Evolutionary conservation across 2,888 invertebrate genomes (phyloP).

Genomic region (Phyto melanocephala): DNA sequence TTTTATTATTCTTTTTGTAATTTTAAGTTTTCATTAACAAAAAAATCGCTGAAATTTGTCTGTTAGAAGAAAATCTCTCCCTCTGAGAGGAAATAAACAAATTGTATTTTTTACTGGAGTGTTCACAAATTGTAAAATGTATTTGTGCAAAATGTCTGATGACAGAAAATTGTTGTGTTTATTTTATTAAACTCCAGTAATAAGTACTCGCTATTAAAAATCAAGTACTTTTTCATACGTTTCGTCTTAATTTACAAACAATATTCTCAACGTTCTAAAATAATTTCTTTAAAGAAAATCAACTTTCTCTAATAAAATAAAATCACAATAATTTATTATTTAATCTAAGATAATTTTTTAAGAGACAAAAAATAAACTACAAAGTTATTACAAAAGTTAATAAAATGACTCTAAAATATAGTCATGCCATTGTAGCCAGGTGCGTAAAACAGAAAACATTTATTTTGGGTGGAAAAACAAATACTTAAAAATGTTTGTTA

Average conservation of each 20-base stretch:
- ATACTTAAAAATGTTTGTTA: no score
- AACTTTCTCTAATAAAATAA: neutral
- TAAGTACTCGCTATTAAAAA: conserved; percentile 14
- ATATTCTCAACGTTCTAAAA: neutral
- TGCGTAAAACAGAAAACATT: conserved; percentile 67
- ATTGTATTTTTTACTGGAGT: neutral
- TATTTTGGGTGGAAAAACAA: neutral
- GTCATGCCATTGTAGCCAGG: conserved; percentile 89
- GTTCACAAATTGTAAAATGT: conserved; percentile 7
- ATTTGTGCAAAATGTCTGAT: conserved; percentile 44
- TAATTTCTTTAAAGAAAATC: neutral
- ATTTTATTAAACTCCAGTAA: conserved; percentile 25
- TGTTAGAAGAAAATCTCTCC: no score
- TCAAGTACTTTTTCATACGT: neutral
- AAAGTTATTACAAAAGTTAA: neutral
- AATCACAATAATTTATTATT: neutral
- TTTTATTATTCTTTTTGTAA: no score
- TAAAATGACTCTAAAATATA: conserved; percentile 83
- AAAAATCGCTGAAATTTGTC: no score
- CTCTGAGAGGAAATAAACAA: conserved; percentile 13
- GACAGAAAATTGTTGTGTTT: conserved; percentile 48
- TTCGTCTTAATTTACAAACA: neutral
- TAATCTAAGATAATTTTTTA: neutral
- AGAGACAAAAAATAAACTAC: neutral
- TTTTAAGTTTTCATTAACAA: no score